A percentile compares a stretch with the other conserved stretches of the same genome.
phyloP scores from a whole-genome alignment of 1,140 invertebrate genomes.

The Bombus impatiens region DNA sequence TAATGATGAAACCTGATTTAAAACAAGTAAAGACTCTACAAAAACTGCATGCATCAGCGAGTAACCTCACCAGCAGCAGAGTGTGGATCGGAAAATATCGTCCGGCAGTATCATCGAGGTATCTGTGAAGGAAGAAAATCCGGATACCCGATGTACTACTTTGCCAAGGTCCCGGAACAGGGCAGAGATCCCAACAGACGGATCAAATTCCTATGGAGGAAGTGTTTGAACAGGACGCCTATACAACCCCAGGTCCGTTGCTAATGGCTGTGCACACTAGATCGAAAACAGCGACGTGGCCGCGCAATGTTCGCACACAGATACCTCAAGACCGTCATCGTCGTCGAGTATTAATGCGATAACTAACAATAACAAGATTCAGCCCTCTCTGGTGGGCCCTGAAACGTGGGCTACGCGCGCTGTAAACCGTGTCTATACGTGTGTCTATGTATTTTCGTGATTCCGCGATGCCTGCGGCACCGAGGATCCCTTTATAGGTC shows the following conservation, averaged over 20 bases:
- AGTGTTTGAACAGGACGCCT: constrained; percentile 62
- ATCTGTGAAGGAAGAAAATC: constrained; percentile 35
- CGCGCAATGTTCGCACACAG: constrained; percentile 40
- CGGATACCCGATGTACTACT: constrained; percentile 25
- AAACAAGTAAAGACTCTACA: too few relatives aligned
- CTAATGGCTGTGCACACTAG: constrained; percentile 58
- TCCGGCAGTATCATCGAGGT: not conserved
- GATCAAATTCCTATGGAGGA: constrained; percentile 62
- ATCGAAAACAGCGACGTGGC: constrained; percentile 48
- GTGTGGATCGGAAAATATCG: not conserved
- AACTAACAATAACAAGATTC: constrained; percentile 69
- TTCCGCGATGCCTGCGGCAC: constrained; percentile 48
- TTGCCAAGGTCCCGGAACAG: constrained; percentile 28
- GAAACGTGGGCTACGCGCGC: not conserved
- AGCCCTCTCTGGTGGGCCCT: constrained; percentile 38
- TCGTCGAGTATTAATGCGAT: constrained; percentile 64
- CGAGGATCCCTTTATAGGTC: constrained; percentile 54
- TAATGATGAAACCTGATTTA: too few relatives aligned
- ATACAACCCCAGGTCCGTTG: constrained; percentile 30
- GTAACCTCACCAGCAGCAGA: not conserved
- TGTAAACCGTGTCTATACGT: not conserved
- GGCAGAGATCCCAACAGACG: constrained; percentile 40
- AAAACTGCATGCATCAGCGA: not conserved
- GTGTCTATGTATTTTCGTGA: constrained; percentile 45
- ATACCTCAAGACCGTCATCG: constrained; percentile 27